Base-by-base conservation (phyloP, 2,888 invertebrate genomes). In the Drosophila heteroneura region DNA sequence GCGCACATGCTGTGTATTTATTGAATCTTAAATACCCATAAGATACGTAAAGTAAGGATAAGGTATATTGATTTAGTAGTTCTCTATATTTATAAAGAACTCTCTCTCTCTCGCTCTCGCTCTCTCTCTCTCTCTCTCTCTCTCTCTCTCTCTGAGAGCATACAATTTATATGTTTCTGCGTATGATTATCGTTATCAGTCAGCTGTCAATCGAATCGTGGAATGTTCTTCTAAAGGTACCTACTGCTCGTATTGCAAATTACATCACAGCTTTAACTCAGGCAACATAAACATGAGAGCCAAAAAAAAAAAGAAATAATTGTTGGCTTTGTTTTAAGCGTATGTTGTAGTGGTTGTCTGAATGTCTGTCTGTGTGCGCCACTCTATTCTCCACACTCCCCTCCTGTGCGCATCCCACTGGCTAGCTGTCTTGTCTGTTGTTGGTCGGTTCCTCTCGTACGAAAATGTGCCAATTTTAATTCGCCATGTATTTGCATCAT, bases 381-480 rank as follows among this genome's bases (percentile, higher is more conserved):
- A 9, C 16, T 16, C 26, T 9, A 9, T 22, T 1, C 6, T 9
- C 37, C 32, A 7, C 47, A n/a, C 12, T 2, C 19, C 22, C 16
- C n/a, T 41, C 14, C 30, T 16, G 16, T 19, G 9, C 5, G 16
- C 16, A 26, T n/a, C 37, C 41, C 57, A n/a, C 52, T 33, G 33
- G 16, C n/a, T 39, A n/a, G 47, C 22, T 47, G 47, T 16, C 47
- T 16, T 47, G 47, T 47, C 47, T 47, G 47, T 9, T 47, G 47
- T 26, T 47, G 47, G 47, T 26, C 9, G 26, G 47, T 9, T 47
- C 26, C 47, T 65, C 65, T 71, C 52, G 52, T 75, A 67, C 53
- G 56, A 81, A 84, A 83, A 77, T 85, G 85, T 81, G 80, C 74
- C 85, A 83, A 78, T 77, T 80, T 75, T 77, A 75, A 81, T 80